Evolutionary conservation across 2,113 vertebrate species (phyloP), one percentile per base, ranked within the genome.

Genomic region (Grus americana): DNA sequence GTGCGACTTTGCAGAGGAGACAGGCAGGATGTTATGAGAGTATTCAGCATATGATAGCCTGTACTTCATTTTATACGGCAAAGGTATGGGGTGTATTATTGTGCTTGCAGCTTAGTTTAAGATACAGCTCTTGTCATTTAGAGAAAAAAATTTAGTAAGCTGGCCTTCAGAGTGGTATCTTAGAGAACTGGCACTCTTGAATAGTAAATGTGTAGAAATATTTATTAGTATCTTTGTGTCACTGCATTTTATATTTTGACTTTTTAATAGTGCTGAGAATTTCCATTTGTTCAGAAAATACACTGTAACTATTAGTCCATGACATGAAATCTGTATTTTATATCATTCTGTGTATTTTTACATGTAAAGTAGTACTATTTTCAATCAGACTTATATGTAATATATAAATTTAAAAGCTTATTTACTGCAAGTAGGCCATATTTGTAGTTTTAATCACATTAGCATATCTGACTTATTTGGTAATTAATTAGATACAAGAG

Each of bases 21-120:
- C 73, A 97, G 19, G 62, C 63, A 89, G 90, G 85, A n/a, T 97
- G 96, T 82, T 97, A 97, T 52, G 98, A 99, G 86, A 98, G 98
- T 26, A 79, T 99, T 26, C 98, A 99, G 88, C 99, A 99, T 91
- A 99, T 99, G 99, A 98, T 99, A 87, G 99, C 99, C 68, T 99
- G 99, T 89, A 98, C 98, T 67, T 98, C 98, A 61, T 98, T 98
- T 97, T 99, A 99, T 93, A 91, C 99, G 72, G 98, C 98, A 89
- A 99, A 99, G 99, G 99, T 99, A 98, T 86, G 80, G 10, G 86
- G 47, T 86, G 57, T 70, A 57, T 88, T 83, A 78, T 90, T 89
- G 22, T 81, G 46, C 46, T 58, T 90, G 52, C 6, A 44, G 15
- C 50, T 71, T 59, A 34, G 36, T 74, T 91, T 81, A 74, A 94